Evolutionary conservation across 2,113 vertebrate genomes (phyloP).

Genomic region (Stegostoma tigrinum): DNA sequence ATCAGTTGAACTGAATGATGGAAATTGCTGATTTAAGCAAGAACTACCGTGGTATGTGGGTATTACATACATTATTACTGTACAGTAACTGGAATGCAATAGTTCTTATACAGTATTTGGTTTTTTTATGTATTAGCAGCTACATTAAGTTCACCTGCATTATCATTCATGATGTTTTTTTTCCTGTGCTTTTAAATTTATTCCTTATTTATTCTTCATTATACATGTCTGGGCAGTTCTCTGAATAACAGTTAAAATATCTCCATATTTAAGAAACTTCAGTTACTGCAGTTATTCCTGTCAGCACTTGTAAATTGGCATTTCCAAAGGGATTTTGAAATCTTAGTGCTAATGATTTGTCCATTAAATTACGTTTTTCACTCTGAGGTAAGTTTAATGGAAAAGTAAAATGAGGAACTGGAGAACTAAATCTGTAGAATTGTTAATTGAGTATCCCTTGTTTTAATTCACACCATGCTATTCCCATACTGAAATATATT

Average conservation of each 20-base stretch:
- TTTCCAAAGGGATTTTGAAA: background rate
- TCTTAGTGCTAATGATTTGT: background rate
- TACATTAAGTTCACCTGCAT: slow-evolving; percentile 2
- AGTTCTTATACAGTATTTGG: background rate
- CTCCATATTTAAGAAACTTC: background rate
- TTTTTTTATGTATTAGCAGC: background rate
- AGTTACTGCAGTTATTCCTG: background rate
- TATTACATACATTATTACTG: background rate
- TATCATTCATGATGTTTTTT: background rate
- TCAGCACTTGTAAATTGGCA: background rate
- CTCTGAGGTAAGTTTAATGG: background rate
- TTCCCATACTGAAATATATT: background rate
- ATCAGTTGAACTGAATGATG: background rate
- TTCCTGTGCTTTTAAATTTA: background rate
- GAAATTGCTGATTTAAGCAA: background rate
- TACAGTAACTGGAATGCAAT: background rate
- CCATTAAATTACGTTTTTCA: background rate
- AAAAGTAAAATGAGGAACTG: background rate
- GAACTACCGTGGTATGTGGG: background rate
- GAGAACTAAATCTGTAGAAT: background rate
- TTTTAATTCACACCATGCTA: background rate
- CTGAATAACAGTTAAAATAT: background rate
- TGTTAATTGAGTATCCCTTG: background rate
- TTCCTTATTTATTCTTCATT: background rate
- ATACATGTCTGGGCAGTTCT: background rate